Percentiles rank a stretch among this genome's conserved stretches.
Evolutionary conservation across 2,797 vertebrate species (phyloP).

Genomic region (Enteromius treurensis): DNA sequence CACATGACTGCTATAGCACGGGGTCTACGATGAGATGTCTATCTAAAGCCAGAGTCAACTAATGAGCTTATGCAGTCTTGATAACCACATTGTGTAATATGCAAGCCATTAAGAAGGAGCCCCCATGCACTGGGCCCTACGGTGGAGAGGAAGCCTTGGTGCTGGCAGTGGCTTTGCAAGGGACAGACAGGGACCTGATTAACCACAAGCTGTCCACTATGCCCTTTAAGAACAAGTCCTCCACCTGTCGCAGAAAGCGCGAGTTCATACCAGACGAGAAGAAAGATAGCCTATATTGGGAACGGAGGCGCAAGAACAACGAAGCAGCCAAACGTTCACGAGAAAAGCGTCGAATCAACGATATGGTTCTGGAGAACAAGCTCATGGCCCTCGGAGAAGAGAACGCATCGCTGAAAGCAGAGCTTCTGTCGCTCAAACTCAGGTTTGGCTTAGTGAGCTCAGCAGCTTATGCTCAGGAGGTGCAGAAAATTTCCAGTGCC

Average conservation of each 20-base stretch:
- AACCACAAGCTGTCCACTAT: constrained; percentile 73
- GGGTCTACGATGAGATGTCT: constrained; percentile 47
- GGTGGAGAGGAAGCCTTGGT: constrained; percentile 81
- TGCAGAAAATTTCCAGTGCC: constrained; percentile 85
- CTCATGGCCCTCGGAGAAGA: constrained; percentile 93
- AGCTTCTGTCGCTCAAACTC: constrained; percentile 90
- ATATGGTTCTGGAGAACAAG: constrained; percentile 97
- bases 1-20: constrained; percentile 36
- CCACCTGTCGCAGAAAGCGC: constrained; percentile 86
- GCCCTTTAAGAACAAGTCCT: constrained; percentile 80
- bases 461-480: constrained; percentile 86
- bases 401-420: constrained; percentile 90
- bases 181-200: constrained; percentile 79
- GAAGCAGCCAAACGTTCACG: constrained; percentile 96
- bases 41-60: constrained; percentile 59
- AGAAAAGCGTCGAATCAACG: constrained; percentile 93
- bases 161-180: constrained; percentile 81
- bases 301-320: constrained; percentile 95
- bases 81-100: constrained; percentile 72
- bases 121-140: constrained; percentile 76
- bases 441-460: constrained; percentile 93
- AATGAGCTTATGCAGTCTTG: constrained; percentile 63
- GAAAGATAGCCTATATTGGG: constrained; percentile 95
- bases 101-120: constrained; percentile 93
- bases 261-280: constrained; percentile 97